A percentile compares a stretch with the other conserved stretches of the same genome.
Conservation (phyloP, 1,140 invertebrate genomes). For the Arctopsyche grandis region DNA sequence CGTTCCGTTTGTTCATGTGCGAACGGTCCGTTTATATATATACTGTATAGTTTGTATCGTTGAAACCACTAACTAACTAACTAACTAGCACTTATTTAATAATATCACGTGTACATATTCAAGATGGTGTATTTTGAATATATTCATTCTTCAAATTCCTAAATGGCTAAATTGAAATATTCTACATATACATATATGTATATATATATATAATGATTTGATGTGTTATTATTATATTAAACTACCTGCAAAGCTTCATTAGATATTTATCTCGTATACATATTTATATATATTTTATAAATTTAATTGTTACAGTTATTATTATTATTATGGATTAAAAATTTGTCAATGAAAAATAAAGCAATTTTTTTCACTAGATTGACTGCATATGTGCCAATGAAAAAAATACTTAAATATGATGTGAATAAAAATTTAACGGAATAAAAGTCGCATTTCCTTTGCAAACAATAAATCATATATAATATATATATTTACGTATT, state of each 20-base stretch:
- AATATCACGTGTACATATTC: slow-evolving; percentile 1
- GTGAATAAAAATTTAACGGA: not conserved
- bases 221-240: not conserved
- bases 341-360: slow-evolving; percentile 31
- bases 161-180: not conserved
- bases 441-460: slow-evolving; percentile 14
- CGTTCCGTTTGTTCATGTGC: not conserved
- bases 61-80: not conserved
- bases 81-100: too few species aligned
- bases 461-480: slow-evolving; percentile 1
- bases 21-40: not conserved
- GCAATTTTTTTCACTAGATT: slow-evolving; percentile 27
- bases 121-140: not conserved
- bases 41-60: not conserved
- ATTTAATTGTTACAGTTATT: not conserved
- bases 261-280: not conserved
- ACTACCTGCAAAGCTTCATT: not conserved
- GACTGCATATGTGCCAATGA: slow-evolving; percentile 37
- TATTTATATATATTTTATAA: not conserved
- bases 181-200: too few species aligned
- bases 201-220: not conserved
- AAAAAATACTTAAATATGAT: not conserved
- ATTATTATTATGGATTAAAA: not conserved
- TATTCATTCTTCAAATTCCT: not conserved
- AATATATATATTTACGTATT: not conserved